phyloP scores from a whole-genome alignment of 2,797 vertebrate genomes.

The Philypnodon macrostomus region DNA sequence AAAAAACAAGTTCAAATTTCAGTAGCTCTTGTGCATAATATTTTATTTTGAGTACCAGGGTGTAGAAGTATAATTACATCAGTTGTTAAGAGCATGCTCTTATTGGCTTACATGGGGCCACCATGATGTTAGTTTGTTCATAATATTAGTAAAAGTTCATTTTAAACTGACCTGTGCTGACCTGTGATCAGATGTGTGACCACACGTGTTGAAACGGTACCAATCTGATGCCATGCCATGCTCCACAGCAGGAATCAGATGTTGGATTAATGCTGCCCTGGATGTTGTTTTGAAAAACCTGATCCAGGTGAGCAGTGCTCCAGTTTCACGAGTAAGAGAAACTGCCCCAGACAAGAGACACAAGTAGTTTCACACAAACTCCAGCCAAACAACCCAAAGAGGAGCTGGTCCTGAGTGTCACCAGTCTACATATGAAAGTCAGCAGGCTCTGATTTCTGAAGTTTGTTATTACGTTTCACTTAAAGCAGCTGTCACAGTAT shows the following conservation, averaged over 20 bases:
- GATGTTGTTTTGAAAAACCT: constrained; percentile 7
- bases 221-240: background rate
- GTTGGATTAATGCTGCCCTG: constrained; percentile 7
- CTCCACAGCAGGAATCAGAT: constrained; percentile 7
- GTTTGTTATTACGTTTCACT: no score
- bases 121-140: background rate
- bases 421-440: background rate
- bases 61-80: no score
- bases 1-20: no score
- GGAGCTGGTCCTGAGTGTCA: background rate
- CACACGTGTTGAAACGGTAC: background rate
- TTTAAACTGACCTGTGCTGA: background rate
- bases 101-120: background rate
- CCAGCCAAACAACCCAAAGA: background rate
- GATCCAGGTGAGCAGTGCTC: constrained; percentile 9
- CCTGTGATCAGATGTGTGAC: constrained; percentile 4
- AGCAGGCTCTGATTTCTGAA: background rate
- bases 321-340: constrained; percentile 7
- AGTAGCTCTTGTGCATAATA: no score
- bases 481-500: no score
- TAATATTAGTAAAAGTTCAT: background rate
- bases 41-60: no score
- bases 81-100: no score
- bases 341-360: background rate
- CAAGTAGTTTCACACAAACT: background rate